Evolutionary conservation across 2,797 vertebrate genomes (phyloP), one percentile per base, ranked within the genome.

Genomic region (Danio choprae): DNA sequence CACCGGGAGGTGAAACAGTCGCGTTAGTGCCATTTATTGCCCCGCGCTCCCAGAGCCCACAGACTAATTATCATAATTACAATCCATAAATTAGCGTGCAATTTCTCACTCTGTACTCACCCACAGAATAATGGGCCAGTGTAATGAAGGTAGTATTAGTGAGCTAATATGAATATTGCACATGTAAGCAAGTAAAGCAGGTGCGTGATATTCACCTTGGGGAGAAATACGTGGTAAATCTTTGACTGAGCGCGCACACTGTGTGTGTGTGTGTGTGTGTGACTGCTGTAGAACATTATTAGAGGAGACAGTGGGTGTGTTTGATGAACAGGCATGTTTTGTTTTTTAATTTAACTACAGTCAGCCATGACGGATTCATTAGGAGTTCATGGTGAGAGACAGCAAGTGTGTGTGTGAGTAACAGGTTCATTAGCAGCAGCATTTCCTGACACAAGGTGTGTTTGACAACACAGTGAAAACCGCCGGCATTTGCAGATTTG

Each of bases 291-390:
- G 29, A 89, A 60, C 85, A 74, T 81, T 75, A 41, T 80, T 83
- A 43, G 29, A 74, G 22, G 56, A 56, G 64, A 70, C 71, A 44
- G 44, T 38, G 51, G 53, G 29, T 50, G 8, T 69, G 79, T 64
- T 50, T 81, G 46, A 63, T 67, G 58, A 76, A 83, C 59, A 76
- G 40, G 48, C 67, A 40, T 86, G 74, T 70, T 79, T 22, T 81
- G 79, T 81, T 89, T 86, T 84, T 91, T 92, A 92, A 92, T 91
- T 82, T 77, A 53, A 70, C 55, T 84, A 84, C 84, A 88, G 81
- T 89, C 74, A 70, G 84, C 85, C 81, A 67, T 88, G 89, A 89
- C 89, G 86, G 89, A 86, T 91, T 93, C 87, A 90, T 93, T 93
- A 93, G 81, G 82, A 76, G 10, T 64, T 86, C 84, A 86, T 88